A percentile compares a stretch with the other conserved stretches of the same genome.
These are phyloP conservation scores for Percopsis transmontana DNA, from an alignment of 2,113 vertebrate species.

Conservation along the genomic window DNA sequence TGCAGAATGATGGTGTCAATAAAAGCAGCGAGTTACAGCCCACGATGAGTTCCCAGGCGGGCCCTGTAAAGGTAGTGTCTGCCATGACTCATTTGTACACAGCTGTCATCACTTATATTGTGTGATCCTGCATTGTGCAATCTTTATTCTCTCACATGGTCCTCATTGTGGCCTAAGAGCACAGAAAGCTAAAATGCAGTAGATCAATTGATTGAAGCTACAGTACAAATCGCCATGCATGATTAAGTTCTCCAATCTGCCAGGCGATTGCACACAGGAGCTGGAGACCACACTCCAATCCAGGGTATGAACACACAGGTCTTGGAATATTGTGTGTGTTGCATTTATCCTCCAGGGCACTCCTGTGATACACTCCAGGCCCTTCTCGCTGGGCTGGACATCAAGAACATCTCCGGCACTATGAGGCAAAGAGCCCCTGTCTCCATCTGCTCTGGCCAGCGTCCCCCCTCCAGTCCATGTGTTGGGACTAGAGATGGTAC, in stretches of 20 bases:
- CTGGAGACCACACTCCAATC: slow-evolving; percentile 32
- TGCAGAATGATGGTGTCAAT: slow-evolving; percentile 50
- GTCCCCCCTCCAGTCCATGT: slow-evolving; percentile 15
- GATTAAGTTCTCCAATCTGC: too few relatives aligned
- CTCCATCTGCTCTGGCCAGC: slow-evolving; percentile 40
- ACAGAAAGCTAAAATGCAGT: too few relatives aligned
- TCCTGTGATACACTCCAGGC: slow-evolving; percentile 26
- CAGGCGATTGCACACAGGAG: slow-evolving; percentile 17
- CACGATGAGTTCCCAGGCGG: slow-evolving; percentile 13
- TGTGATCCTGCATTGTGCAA: slow-evolving; percentile 16
- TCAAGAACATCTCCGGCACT: slow-evolving; percentile 15
- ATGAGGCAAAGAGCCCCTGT: slow-evolving; percentile 13
- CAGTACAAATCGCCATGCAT: too few relatives aligned
- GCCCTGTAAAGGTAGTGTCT: slow-evolving; percentile 34
- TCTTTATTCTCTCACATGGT: slow-evolving; percentile 29
- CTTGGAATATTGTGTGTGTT: slow-evolving; percentile 8
- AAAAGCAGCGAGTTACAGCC: slow-evolving; percentile 37
- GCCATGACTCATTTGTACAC: slow-evolving; percentile 47
- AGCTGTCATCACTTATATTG: slow-evolving; percentile 37
- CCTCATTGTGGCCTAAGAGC: slow-evolving; percentile 13
- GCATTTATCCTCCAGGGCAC: slow-evolving; percentile 27
- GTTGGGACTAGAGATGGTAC: slow-evolving; percentile 22
- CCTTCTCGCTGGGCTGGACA: slow-evolving; percentile 24
- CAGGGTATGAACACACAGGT: slow-evolving; percentile 44
- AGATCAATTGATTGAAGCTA: too few relatives aligned